phyloP scores from a whole-genome alignment of 1,140 invertebrate genomes.

The Papilio xuthus region DNA sequence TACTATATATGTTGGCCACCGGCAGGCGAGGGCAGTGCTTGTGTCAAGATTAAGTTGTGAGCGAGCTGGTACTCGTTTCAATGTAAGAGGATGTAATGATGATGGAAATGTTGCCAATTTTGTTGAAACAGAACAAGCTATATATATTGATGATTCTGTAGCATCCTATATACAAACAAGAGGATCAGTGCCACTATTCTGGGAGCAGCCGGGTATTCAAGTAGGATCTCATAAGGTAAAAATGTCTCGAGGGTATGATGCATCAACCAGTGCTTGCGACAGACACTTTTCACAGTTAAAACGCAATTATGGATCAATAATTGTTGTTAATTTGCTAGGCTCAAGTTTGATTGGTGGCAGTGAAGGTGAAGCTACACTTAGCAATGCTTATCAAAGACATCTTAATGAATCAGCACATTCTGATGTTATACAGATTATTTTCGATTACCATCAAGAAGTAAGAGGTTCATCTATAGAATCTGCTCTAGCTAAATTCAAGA shows the following conservation, averaged over 20 bases:
- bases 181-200: conserved; percentile 98
- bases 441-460: conserved; percentile 86
- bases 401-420: conserved; percentile 89
- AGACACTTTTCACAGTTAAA: conserved; percentile 94
- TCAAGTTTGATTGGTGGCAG: conserved; percentile 94
- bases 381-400: conserved; percentile 96
- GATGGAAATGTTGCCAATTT: conserved; percentile 99
- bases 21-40: conserved; percentile 95
- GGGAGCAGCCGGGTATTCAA: conserved; percentile 99
- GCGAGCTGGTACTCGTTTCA: conserved; percentile 97
- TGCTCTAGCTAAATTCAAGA: conserved; percentile 87
- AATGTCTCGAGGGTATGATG: conserved; percentile 96
- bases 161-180: conserved; percentile 94
- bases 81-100: conserved; percentile 99
- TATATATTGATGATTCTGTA: conserved; percentile 94
- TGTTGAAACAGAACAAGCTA: conserved; percentile 99
- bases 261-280: conserved; percentile 95
- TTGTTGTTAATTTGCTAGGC: conserved; percentile 96
- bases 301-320: conserved; percentile 94
- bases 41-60: conserved; percentile 98
- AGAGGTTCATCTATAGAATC: conserved; percentile 81
- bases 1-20: conserved; percentile 96
- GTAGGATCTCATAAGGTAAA: conserved; percentile 99
- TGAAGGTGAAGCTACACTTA: conserved; percentile 98
- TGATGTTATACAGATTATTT: conserved; percentile 90